Base-by-base conservation (phyloP, 2,797 vertebrate species). In the Xerus rutilus region DNA sequence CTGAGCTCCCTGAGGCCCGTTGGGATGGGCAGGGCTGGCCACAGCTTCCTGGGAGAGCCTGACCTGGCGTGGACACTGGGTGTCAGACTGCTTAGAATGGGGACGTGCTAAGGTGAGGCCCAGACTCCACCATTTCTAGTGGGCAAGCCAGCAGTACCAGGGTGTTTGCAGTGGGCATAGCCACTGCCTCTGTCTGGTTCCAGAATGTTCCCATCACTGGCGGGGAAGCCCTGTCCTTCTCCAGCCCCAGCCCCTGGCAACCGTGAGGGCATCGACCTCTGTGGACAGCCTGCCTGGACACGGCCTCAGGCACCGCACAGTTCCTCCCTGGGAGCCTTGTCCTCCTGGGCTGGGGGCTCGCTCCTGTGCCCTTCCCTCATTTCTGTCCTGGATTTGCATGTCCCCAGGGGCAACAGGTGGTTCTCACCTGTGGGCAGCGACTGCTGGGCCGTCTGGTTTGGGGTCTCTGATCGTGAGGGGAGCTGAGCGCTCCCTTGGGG, bases 141-240 rank as follows among this genome's bases (percentile, higher is more conserved):
- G 49, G 18, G 3, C 32, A 11, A 0, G 0, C 3, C 13, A 0
- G 7, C 15, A 12, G 30, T 20, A 2, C 1, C 14, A 25, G 10
- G 17, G 9, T 4, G 12, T 57, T 43, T 13, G 18, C n/a, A 2
- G 9, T 2, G 15, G 13, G 21, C 39, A 2, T 4, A 59, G 4
- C n/a, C 32, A 7, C 47, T 47, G 5, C 25, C 32, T 54, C 32
- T 54, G 5, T 15, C 62, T 39, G 15, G 57, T 83, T 78, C 81
- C 25, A 54, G 76, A 94, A 35, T 39, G 5, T 49, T 43, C 72
- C 47, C 14, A 7, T 11, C 52, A 3, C 25, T n/a, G 14, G 13
- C 14, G 1, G 49, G n/a, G 35, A 14, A 49, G 20, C 30, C 20
- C 47, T 20, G 1, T 23, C 20, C 59, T 0, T 4, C 28, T 45